phyloP scores from a whole-genome alignment of 2,888 invertebrate genomes.

The Tenthredo scrophulariae region DNA sequence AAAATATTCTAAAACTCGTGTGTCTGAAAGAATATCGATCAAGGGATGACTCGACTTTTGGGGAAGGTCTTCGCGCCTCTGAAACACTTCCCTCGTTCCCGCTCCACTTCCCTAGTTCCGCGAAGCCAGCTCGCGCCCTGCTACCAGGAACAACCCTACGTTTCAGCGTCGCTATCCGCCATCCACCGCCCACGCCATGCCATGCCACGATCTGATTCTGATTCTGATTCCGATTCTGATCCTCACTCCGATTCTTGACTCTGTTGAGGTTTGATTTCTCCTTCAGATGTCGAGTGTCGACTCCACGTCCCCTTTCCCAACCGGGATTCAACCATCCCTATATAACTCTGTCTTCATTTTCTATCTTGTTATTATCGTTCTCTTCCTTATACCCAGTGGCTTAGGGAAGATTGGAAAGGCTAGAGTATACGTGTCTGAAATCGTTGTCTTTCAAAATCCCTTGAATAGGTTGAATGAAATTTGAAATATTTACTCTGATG shows the following conservation, averaged over 20 bases:
- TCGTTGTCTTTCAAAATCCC: neutral
- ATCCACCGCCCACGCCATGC: conserved; percentile 43
- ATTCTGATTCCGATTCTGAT: conserved; percentile 47
- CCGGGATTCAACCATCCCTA: conserved; percentile 2
- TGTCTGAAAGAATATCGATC: conserved; percentile 55
- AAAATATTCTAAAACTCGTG: conserved; percentile 48
- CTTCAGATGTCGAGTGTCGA: neutral
- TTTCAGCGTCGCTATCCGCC: conserved; percentile 44
- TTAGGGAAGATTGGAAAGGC: neutral
- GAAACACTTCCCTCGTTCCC: conserved; percentile 36
- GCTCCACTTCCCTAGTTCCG: conserved; percentile 49
- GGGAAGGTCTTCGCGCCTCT: conserved; percentile 53
- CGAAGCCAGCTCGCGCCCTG: conserved; percentile 49
- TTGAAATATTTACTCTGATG: neutral
- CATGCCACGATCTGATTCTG: conserved; percentile 52
- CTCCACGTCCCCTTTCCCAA: conserved; percentile 29
- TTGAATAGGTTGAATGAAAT: neutral
- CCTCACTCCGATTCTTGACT: conserved; percentile 34
- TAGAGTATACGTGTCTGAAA: neutral
- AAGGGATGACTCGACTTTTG: conserved; percentile 54
- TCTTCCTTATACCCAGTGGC: conserved; percentile 1
- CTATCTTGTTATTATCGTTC: neutral
- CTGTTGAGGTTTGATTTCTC: conserved; percentile 4
- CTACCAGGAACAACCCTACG: conserved; percentile 56
- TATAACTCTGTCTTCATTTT: neutral